Percentiles rank a stretch among this genome's conserved stretches.
Evolutionary conservation across 2,888 invertebrate species (phyloP).

Genomic region (Scaptomyza reducta): DNA sequence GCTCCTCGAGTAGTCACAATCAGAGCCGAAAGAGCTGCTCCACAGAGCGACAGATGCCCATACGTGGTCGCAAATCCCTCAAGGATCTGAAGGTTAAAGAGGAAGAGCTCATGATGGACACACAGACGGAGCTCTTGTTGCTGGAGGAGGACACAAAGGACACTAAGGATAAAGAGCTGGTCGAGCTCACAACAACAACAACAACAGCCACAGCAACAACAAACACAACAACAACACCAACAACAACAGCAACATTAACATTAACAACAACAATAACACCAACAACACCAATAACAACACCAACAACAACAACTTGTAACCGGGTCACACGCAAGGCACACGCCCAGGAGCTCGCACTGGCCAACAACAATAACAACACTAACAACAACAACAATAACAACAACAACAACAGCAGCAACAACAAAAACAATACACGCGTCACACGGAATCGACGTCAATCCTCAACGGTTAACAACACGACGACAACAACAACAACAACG

Average conservation of each 20-base stretch:
- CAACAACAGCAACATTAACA: too few relatives aligned
- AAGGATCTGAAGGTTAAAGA: constrained; percentile 66
- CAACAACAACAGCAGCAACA: constrained; percentile 58
- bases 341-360: constrained; percentile 74
- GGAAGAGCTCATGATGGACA: constrained; percentile 49
- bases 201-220: constrained; percentile 16
- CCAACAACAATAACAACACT: constrained; percentile 58
- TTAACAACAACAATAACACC: constrained; percentile 24
- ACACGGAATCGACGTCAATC: constrained; percentile 79
- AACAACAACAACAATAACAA: constrained; percentile 62
- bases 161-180: constrained; percentile 41
- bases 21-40: constrained; percentile 59
- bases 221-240: constrained; percentile 32
- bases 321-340: constrained; percentile 82
- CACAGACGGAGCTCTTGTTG: constrained; percentile 13
- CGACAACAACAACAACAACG: neutral
- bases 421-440: constrained; percentile 72
- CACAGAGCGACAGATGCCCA: constrained; percentile 43
- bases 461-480: constrained; percentile 40
- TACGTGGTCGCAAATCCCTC: constrained; percentile 79
- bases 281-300: constrained; percentile 22
- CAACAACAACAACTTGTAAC: constrained; percentile 59
- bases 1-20: constrained; percentile 5
- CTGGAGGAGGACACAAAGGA: constrained; percentile 53
- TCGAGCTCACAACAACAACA: constrained; percentile 25